A percentile compares a stretch with the other conserved stretches of the same genome.
Conservation (phyloP, 1,140 invertebrate genomes). For the Trichogramma pretiosum region DNA sequence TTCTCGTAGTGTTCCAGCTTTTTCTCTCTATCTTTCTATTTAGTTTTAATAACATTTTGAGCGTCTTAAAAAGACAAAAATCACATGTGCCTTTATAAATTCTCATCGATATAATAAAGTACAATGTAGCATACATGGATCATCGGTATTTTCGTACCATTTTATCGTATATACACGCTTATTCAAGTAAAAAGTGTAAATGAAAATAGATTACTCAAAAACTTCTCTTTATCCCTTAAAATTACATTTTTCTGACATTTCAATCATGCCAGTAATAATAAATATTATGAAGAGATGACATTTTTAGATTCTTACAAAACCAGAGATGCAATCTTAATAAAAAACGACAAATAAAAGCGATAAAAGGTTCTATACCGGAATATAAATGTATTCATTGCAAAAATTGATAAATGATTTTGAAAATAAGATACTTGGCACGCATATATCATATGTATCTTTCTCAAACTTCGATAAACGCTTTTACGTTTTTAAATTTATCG, state of each 20-base stretch:
- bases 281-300: too few relatives aligned
- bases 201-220: constrained; percentile 40
- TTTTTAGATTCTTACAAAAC: too few relatives aligned
- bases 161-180: constrained; percentile 31
- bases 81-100: constrained; percentile 18
- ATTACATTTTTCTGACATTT: too few relatives aligned
- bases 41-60: constrained; percentile 5
- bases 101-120: too few relatives aligned
- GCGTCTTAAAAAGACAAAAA: constrained; percentile 22
- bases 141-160: constrained; percentile 22
- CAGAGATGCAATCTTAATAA: too few relatives aligned
- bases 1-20: not conserved
- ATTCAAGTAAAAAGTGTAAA: constrained; percentile 34
- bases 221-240: constrained; percentile 23
- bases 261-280: too few relatives aligned
- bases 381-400: too few relatives aligned
- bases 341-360: too few relatives aligned
- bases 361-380: too few relatives aligned
- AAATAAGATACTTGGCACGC: constrained; percentile 39
- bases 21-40: not conserved
- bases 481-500: too few relatives aligned
- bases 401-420: too few relatives aligned
- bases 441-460: constrained; percentile 25
- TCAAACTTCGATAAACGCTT: too few relatives aligned
- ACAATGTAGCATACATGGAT: constrained; percentile 23